Evolutionary conservation across 1,140 invertebrate species (phyloP).

Genomic region (Rhagoletis zephyria): DNA sequence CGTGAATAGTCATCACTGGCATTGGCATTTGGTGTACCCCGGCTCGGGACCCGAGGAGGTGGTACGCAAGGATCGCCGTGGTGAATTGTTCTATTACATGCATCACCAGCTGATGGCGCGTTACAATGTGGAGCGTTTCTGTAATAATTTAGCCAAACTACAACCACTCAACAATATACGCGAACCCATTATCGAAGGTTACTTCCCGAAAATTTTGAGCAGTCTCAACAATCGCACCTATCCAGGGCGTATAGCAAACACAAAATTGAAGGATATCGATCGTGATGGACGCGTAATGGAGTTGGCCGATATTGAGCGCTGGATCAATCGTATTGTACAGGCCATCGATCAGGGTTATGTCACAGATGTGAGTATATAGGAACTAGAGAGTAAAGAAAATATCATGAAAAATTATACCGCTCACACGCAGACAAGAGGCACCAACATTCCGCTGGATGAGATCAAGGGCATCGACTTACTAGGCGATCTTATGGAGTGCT

Average conservation of each 20-base stretch:
- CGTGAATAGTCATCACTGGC: conserved; percentile 82
- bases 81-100: conserved; percentile 84
- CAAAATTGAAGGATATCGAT: conserved; percentile 74
- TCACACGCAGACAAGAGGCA: background rate
- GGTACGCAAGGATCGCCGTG: conserved; percentile 79
- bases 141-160: conserved; percentile 75
- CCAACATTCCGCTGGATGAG: conserved; percentile 64
- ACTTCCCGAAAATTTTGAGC: conserved; percentile 77
- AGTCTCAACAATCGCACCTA: conserved; percentile 76
- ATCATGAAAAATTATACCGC: background rate
- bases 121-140: conserved; percentile 78
- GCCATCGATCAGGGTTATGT: conserved; percentile 78
- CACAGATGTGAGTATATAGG: conserved; percentile 65
- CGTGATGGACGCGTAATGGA: conserved; percentile 77
- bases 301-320: conserved; percentile 76
- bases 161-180: conserved; percentile 75
- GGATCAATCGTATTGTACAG: conserved; percentile 77
- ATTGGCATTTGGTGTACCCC: conserved; percentile 83
- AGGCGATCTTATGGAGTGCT: conserved; percentile 79
- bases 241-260: conserved; percentile 75
- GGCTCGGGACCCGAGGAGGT: conserved; percentile 73
- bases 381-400: background rate
- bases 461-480: conserved; percentile 77
- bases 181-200: conserved; percentile 75
- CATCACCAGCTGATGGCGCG: conserved; percentile 79